Conservation (phyloP, 1,140 invertebrate species). For the Drosophila repleta region DNA sequence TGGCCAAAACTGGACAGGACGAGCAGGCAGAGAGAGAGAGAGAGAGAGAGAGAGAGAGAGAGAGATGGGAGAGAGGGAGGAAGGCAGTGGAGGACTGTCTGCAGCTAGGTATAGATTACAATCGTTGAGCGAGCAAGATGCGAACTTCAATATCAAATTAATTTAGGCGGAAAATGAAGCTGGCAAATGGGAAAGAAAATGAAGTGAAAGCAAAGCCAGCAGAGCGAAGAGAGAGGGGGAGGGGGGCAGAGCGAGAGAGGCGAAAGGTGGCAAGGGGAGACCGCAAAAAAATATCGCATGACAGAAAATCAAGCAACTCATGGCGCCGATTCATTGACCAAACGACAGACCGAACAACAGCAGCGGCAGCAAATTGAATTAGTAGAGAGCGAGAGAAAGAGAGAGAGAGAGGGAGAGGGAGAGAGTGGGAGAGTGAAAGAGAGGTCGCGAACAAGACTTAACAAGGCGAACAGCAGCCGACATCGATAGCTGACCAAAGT, state of each 20-base stretch:
- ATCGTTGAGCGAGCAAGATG: conserved; percentile 26
- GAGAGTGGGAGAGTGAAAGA: background rate
- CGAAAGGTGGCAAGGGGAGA: background rate
- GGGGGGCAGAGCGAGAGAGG: background rate
- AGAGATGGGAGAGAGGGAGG: background rate
- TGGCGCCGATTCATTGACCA: conserved; percentile 60
- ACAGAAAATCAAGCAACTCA: conserved; percentile 74
- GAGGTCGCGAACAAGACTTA: background rate
- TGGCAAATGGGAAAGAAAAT: conserved; percentile 34
- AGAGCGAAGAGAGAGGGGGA: conserved; percentile 1
- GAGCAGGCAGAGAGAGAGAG: background rate
- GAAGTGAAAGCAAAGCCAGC: background rate
- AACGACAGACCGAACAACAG: conserved; percentile 30
- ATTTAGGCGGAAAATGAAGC: conserved; percentile 61
- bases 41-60: conserved; percentile 2
- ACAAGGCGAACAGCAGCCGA: conserved; percentile 12
- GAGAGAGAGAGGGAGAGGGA: background rate
- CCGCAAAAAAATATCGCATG: conserved; percentile 68
- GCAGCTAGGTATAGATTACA: conserved; percentile 54
- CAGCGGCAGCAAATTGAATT: conserved; percentile 67
- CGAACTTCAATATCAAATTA: conserved; percentile 66
- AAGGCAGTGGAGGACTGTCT: conserved; percentile 6
- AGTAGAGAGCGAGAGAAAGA: conserved; percentile 32
- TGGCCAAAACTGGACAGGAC: conserved; percentile 25
- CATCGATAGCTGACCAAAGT: conserved; percentile 74